Base-by-base conservation (phyloP, 2,888 invertebrate species). In the Papilio elwesi region DNA sequence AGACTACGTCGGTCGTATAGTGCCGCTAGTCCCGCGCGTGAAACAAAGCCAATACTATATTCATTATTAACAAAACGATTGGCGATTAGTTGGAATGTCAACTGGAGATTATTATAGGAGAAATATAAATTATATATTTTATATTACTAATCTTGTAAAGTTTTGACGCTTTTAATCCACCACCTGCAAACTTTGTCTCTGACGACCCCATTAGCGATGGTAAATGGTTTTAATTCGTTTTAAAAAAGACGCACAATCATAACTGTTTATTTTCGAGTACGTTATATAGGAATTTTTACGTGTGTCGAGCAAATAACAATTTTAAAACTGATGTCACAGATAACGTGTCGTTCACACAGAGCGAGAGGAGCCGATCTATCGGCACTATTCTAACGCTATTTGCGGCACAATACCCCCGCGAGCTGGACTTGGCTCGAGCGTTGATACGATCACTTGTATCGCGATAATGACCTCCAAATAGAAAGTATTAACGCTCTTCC, bases 281-380 rank as follows among this genome's bases (percentile, higher is more conserved):
- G 53, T 16, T 67, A 4, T 47, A 12, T 47, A 43, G 15, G 53
- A 53, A 12, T 57, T 47, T 68, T 26, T 57, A 47, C 16, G 43
- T 57, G 47, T 59, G 11, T 38, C 49, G 43, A 43, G 38, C 59
- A 57, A 68, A 68, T 12, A 62, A 55, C 49, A 78, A 80, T 81
- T 84, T 82, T 79, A 83, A 76, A 79, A 79, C 80, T 87, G 87
- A 88, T 89, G 87, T 89, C 90, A 89, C 83, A 84, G 90, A 91
- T 91, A 91, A 91, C 84, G 83, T 87, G 91, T 91, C 91, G 90
- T 91, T 91, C 90, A 90, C 90, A 86, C 81, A 83, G 87, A 87
- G 78, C 72, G 85, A 87, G 88, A 89, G 78, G 79, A 84, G 74
- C 74, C 76, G 76, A 74, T 77, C 79, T 77, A 76, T 78, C 79